phyloP scores from a whole-genome alignment of 2,797 vertebrate species.

The Danio aesculapii region DNA sequence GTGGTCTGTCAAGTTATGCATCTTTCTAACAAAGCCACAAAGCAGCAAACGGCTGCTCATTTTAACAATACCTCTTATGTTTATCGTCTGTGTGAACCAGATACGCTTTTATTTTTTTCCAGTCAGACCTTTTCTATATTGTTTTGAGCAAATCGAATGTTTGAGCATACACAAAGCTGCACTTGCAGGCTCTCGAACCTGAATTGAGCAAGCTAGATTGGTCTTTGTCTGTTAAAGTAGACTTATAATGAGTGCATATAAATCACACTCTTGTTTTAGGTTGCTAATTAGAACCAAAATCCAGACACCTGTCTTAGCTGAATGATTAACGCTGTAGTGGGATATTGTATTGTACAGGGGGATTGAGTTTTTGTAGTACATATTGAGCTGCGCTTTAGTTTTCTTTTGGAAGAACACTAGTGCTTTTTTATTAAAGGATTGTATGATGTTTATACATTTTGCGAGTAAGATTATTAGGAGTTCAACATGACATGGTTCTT shows the following conservation, averaged over 20 bases:
- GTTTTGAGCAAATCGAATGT: background rate
- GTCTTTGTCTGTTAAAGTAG: constrained; percentile 22
- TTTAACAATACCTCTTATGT: background rate
- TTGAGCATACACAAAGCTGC: background rate
- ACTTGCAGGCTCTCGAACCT: constrained; percentile 21
- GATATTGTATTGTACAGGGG: constrained; percentile 36
- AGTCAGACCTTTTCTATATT: background rate
- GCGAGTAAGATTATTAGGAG: too few species aligned
- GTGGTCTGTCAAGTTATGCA: constrained; percentile 4
- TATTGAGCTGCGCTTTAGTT: constrained; percentile 21
- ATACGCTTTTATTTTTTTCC: background rate
- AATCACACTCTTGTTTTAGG: constrained; percentile 45
- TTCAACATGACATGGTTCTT: too few species aligned
- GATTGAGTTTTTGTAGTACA: constrained; percentile 49
- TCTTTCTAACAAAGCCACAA: background rate
- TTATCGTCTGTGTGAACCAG: background rate
- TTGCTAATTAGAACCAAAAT: constrained; percentile 48
- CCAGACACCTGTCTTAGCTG: constrained; percentile 38
- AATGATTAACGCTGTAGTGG: constrained; percentile 17
- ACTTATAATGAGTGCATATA: constrained; percentile 44
- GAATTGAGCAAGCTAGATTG: constrained; percentile 14
- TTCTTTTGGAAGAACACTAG: background rate
- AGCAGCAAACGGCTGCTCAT: background rate
- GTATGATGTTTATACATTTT: too few species aligned
- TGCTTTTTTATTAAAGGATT: background rate